Conservation (phyloP, 2,888 invertebrate species). For the Maniola hyperantus region DNA sequence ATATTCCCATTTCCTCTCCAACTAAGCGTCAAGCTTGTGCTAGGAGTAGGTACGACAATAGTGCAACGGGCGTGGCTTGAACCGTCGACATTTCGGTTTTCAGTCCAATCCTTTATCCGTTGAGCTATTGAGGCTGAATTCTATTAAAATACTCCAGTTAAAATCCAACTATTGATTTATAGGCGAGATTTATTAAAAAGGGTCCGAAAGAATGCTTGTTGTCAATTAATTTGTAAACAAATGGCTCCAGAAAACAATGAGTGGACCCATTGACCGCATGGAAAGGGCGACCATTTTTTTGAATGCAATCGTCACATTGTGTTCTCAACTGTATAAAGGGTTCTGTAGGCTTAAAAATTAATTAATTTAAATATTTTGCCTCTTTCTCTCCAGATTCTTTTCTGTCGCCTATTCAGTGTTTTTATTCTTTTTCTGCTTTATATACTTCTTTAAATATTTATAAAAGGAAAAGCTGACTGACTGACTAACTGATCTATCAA, state of each 20-base stretch:
- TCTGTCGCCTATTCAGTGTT: too few species aligned
- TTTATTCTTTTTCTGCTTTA: too few species aligned
- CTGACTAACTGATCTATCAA: too few species aligned
- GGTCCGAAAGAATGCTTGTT: constrained; percentile 36
- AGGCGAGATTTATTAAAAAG: constrained; percentile 32
- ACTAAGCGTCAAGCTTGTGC: too few species aligned
- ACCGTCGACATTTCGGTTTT: too few species aligned
- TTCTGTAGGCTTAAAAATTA: constrained; percentile 19
- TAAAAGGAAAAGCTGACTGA: too few species aligned
- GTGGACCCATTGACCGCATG: constrained; percentile 12
- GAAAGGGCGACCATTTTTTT: constrained; percentile 28
- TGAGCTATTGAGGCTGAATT: too few species aligned
- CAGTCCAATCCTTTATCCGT: too few species aligned
- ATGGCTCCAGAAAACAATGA: constrained; percentile 56
- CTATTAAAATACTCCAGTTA: constrained; percentile 20
- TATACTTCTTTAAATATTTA: too few species aligned
- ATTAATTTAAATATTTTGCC: neutral
- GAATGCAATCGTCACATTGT: constrained; percentile 16
- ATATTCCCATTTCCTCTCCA: too few species aligned
- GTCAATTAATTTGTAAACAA: constrained; percentile 70
- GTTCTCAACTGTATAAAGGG: constrained; percentile 16
- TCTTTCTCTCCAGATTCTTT: neutral
- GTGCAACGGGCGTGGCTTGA: too few species aligned
- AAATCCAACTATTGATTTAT: constrained; percentile 27
- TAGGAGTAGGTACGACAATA: too few species aligned